phyloP scores from a whole-genome alignment of 1,140 invertebrate genomes.

The Bombyx mori region ASM3026992v2 NC_085133.1:8124501-8125000 shows the following conservation, averaged over 20 bases:
- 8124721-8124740: conserved; percentile 84
- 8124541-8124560: neutral
- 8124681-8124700: conserved; percentile 85
- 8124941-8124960: no score
- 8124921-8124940: no score
- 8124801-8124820: no score
- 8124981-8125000: no score
- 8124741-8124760: conserved; percentile 72
- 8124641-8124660: conserved; percentile 98
- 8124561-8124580: neutral
- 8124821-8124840: no score
- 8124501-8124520: no score
- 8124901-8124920: no score
- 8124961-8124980: no score
- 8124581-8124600: neutral
- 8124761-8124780: conserved; percentile 64
- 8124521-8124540: no score
- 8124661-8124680: conserved; percentile 91
- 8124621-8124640: conserved; percentile 93
- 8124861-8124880: no score
- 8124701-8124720: conserved; percentile 91
- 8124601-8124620: neutral
- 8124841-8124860: no score
- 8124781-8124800: conserved; percentile 22
- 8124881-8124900: no score